Conservation (phyloP, 2,113 vertebrate species). For the Tachycineta bicolor region DNA sequence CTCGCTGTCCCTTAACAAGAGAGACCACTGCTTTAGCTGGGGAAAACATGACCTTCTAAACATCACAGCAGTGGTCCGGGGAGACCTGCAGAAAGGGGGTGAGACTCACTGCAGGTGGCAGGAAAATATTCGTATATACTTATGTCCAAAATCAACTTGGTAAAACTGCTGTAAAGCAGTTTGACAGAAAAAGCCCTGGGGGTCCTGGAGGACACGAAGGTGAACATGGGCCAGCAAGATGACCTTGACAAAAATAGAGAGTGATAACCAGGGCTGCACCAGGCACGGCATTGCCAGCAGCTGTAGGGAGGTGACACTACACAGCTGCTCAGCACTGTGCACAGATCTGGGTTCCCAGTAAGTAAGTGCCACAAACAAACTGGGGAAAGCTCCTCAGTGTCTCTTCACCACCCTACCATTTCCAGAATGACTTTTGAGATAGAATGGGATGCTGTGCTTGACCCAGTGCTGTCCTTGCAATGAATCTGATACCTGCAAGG, state of each 20-base stretch:
- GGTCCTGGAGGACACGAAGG: background rate
- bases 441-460: background rate
- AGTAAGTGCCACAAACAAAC: too few relatives aligned
- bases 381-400: background rate
- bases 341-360: background rate
- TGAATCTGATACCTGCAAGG: background rate
- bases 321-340: background rate
- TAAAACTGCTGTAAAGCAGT: background rate
- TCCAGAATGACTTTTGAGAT: background rate
- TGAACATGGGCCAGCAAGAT: background rate
- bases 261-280: background rate
- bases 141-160: background rate
- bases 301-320: background rate
- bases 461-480: fast-evolving
- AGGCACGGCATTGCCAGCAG: background rate
- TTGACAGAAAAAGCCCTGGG: background rate
- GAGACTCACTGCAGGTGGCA: background rate
- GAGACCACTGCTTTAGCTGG: background rate
- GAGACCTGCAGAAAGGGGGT: background rate
- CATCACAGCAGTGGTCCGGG: background rate
- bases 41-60: background rate
- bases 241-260: background rate
- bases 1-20: background rate
- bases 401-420: background rate
- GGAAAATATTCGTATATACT: background rate